Percentiles rank a stretch among this genome's conserved stretches.
Conservation (phyloP, 2,113 vertebrate genomes). For the Sphyrna mokarran region DNA sequence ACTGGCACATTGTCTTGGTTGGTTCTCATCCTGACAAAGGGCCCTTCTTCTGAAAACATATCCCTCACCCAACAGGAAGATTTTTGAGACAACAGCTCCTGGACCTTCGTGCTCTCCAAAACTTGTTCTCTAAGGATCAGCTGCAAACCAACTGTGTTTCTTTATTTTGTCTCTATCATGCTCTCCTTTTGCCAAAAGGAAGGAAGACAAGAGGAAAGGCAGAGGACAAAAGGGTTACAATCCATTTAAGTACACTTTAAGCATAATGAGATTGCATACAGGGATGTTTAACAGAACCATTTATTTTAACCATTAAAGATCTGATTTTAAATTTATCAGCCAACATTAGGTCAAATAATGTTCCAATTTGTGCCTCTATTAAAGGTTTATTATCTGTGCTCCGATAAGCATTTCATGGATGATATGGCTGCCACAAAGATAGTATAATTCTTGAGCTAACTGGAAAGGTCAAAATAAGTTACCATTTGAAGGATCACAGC, state of each 20-base stretch:
- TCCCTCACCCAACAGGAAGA: not conserved
- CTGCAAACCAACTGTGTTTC: not conserved
- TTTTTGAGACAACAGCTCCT: not conserved
- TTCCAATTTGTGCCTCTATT: not conserved
- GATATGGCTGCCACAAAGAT: not conserved
- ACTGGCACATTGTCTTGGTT: not conserved
- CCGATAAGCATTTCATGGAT: not conserved
- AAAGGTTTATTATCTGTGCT: not conserved
- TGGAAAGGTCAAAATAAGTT: not conserved
- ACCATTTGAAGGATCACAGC: not conserved
- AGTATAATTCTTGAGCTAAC: not conserved
- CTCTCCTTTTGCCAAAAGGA: not conserved
- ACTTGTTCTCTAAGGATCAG: not conserved
- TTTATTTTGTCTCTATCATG: not conserved
- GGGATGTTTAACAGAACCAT: too few relatives aligned
- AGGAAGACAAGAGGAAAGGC: not conserved
- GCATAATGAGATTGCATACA: not conserved
- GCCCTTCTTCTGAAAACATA: not conserved
- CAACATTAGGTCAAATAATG: not conserved
- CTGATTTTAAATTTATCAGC: not conserved
- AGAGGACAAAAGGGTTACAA: not conserved
- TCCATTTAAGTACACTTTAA: not conserved
- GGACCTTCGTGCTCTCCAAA: not conserved
- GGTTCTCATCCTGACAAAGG: not conserved
- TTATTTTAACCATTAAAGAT: not conserved